Conservation (phyloP, 2,113 vertebrate genomes). For the Hepsetus odoe region DNA sequence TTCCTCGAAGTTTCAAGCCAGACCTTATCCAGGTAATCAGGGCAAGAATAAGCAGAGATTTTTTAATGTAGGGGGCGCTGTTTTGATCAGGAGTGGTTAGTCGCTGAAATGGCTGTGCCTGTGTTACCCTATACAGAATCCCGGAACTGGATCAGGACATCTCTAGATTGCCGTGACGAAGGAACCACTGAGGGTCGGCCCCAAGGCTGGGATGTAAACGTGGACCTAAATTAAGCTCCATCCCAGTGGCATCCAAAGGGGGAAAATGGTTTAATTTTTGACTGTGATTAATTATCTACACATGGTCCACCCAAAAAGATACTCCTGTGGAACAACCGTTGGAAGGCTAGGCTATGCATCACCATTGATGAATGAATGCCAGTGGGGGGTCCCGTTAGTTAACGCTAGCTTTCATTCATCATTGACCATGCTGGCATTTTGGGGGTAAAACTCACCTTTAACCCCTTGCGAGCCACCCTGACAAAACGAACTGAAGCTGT, state of each 20-base stretch:
- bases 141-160: no score
- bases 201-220: not conserved
- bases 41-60: not conserved
- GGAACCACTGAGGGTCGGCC: no score
- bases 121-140: no score
- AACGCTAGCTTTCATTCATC: not conserved
- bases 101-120: no score
- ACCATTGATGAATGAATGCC: not conserved
- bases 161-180: no score
- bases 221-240: not conserved
- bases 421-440: not conserved
- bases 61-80: no score
- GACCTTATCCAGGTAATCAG: not conserved
- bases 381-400: not conserved
- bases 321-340: not conserved
- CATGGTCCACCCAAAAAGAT: not conserved
- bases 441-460: not conserved
- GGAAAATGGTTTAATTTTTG: not conserved
- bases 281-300: not conserved
- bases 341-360: not conserved
- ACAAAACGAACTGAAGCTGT: not conserved
- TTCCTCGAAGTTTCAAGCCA: not conserved
- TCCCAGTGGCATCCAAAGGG: no score
- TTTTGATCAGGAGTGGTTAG: no score
- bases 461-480: not conserved